phyloP scores from a whole-genome alignment of 64 coral and sea anemone species.

The Porites lutea region DNA sequence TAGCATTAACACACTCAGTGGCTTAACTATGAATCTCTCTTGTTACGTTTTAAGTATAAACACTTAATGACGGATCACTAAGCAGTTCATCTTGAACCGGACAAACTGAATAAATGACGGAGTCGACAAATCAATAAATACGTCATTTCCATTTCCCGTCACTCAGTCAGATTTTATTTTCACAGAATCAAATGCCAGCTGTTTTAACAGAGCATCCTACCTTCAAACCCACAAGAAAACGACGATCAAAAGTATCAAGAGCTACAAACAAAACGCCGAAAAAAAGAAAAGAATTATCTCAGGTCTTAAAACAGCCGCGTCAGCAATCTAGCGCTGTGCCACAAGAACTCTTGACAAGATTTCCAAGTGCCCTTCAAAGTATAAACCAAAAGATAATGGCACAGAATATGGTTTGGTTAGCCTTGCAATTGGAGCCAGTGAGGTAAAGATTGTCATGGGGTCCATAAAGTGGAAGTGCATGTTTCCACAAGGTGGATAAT shows the following conservation, averaged over 20 bases:
- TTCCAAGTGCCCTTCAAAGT: slow-evolving; percentile 25
- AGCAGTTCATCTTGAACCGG: background rate
- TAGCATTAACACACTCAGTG: no score
- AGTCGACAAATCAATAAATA: background rate
- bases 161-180: no score
- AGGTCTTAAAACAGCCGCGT: background rate
- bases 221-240: background rate
- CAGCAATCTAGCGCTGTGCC: background rate
- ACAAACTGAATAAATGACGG: background rate
- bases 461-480: no score
- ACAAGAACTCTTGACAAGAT: slow-evolving; percentile 29
- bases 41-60: no score
- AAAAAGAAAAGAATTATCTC: background rate
- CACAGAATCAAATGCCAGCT: slow-evolving; percentile 1
- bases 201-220: background rate
- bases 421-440: background rate
- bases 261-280: background rate
- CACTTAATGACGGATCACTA: no score
- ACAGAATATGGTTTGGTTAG: slow-evolving; percentile 33
- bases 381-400: slow-evolving; percentile 32
- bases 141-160: no score
- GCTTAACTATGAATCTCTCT: no score
- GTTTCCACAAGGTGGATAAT: no score
- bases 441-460: background rate
- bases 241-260: background rate